Conservation (phyloP, 2,888 invertebrate genomes). For the Brenthis ino region DNA sequence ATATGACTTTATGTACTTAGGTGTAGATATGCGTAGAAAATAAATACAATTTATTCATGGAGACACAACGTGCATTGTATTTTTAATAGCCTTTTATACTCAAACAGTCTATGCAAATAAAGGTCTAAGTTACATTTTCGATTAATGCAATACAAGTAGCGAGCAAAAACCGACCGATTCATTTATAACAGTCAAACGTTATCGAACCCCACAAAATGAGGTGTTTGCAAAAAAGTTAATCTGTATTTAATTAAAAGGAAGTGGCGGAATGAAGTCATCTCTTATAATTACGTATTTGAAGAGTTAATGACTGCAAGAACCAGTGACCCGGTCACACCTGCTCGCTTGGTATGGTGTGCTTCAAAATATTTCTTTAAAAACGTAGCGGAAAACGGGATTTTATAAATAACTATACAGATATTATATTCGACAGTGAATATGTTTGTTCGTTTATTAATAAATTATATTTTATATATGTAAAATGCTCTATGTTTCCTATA, state of each 20-base stretch:
- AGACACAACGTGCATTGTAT: too few species aligned
- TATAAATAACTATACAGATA: neutral
- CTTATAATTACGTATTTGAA: conserved; percentile 45
- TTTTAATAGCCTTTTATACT: too few species aligned
- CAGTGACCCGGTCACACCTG: conserved; percentile 21
- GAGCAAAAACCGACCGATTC: conserved; percentile 2
- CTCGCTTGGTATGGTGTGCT: conserved; percentile 11
- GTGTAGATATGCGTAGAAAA: too few species aligned
- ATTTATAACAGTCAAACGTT: conserved; percentile 32
- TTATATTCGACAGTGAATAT: too few species aligned
- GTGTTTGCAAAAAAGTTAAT: conserved; percentile 45
- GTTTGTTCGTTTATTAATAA: too few species aligned
- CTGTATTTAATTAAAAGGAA: conserved; percentile 49
- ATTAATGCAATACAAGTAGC: too few species aligned
- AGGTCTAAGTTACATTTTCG: too few species aligned
- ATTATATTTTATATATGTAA: too few species aligned
- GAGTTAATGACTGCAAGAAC: conserved; percentile 32
- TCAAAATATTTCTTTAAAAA: conserved; percentile 6
- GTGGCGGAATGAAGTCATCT: conserved; percentile 48
- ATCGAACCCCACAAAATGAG: conserved; percentile 31
- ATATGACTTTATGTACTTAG: too few species aligned
- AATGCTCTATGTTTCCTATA: too few species aligned
- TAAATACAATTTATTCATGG: too few species aligned
- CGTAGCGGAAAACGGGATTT: conserved; percentile 1
- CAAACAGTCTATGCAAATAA: too few species aligned